Conservation (phyloP, 2,888 invertebrate species). For the Netelia inedita region DNA sequence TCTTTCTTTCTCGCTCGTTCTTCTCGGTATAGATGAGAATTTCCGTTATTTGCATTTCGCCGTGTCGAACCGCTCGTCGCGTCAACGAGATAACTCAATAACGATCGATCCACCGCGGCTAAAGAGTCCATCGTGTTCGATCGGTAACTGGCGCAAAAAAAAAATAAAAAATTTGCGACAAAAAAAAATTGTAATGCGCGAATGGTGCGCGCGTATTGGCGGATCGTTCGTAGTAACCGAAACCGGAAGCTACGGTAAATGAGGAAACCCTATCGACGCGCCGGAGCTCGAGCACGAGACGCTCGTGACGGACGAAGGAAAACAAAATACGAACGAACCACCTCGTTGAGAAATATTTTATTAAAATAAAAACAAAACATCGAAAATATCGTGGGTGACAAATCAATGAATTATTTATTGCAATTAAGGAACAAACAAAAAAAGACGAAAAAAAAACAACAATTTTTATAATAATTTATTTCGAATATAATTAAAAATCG, state of each 20-base stretch:
- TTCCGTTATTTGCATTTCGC: constrained; percentile 43
- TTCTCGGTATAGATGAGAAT: constrained; percentile 14
- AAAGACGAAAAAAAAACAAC: too few relatives aligned
- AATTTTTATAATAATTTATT: too few relatives aligned
- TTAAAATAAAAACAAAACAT: too few relatives aligned
- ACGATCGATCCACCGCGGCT: constrained; percentile 75
- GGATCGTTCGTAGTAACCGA: constrained; percentile 69
- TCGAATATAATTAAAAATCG: too few relatives aligned
- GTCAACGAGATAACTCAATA: constrained; percentile 78
- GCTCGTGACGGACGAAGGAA: neutral
- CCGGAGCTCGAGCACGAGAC: neutral
- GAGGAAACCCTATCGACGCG: constrained; percentile 72
- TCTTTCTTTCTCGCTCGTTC: constrained; percentile 35
- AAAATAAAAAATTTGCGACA: neutral
- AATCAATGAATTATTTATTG: too few relatives aligned
- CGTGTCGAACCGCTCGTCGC: constrained; percentile 38
- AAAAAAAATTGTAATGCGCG: neutral
- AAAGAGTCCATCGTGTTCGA: constrained; percentile 25
- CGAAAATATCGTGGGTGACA: too few relatives aligned
- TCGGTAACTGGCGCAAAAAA: neutral
- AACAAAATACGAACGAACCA: neutral
- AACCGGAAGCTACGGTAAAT: constrained; percentile 76
- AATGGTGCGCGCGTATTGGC: neutral
- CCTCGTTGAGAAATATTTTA: too few relatives aligned
- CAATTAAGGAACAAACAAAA: too few relatives aligned